Conservation (phyloP, 2,888 invertebrate species). For the Meandrusa payeni region DNA sequence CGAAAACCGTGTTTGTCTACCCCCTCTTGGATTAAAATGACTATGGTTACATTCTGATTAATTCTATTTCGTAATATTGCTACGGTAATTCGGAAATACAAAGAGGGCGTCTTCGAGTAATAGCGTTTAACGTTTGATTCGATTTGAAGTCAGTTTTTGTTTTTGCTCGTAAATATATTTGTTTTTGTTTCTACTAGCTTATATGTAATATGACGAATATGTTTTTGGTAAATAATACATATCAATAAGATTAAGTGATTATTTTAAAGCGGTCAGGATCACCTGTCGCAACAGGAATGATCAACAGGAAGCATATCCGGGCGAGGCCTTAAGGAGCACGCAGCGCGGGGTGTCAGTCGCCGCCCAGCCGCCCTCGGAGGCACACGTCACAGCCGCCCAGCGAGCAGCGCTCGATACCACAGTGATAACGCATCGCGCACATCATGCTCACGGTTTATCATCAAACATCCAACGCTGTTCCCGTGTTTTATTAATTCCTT, state of each 20-base stretch:
- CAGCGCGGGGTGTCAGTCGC: slow-evolving; percentile 61
- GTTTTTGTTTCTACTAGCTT: too few species aligned
- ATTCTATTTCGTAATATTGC: too few species aligned
- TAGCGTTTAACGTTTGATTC: too few species aligned
- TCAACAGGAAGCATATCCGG: slow-evolving; percentile 72
- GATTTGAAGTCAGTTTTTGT: too few species aligned
- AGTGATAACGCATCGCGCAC: slow-evolving; percentile 34
- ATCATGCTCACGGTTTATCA: slow-evolving; percentile 27
- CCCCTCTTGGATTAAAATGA: too few species aligned
- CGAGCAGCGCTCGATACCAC: slow-evolving; percentile 37
- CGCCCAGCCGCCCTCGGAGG: slow-evolving; percentile 72
- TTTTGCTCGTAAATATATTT: too few species aligned
- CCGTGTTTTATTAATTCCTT: slow-evolving; percentile 8
- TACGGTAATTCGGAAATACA: too few species aligned
- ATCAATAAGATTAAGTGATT: slow-evolving; percentile 2
- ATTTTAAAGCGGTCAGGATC: slow-evolving; percentile 41
- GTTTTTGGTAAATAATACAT: too few species aligned
- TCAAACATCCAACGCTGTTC: slow-evolving; percentile 7
- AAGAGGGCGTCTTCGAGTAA: too few species aligned
- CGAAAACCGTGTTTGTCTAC: too few species aligned
- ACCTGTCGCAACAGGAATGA: slow-evolving; percentile 76
- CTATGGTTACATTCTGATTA: too few species aligned
- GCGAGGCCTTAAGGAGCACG: slow-evolving; percentile 58
- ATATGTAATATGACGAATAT: too few species aligned
- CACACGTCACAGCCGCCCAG: slow-evolving; percentile 40